Percentiles rank a stretch among this genome's conserved stretches.
Conservation (phyloP, 2,888 invertebrate genomes). For the Alsophila aescularia region DNA sequence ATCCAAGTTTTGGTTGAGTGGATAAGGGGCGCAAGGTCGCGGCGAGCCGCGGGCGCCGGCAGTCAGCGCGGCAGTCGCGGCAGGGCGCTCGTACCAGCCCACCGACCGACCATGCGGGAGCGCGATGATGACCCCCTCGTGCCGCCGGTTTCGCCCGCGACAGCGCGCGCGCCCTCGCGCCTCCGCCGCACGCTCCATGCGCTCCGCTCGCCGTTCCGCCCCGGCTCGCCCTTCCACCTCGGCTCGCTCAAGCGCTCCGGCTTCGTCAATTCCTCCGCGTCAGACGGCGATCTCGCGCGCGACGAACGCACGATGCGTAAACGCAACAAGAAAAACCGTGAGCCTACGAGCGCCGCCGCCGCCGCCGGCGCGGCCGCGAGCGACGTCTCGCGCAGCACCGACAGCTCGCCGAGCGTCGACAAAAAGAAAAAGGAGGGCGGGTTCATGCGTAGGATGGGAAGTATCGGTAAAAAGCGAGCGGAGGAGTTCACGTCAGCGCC, state of each 20-base stretch:
- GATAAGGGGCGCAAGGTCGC: slow-evolving; percentile 67
- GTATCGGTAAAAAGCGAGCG: slow-evolving; percentile 68
- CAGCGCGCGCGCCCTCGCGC: slow-evolving; percentile 61
- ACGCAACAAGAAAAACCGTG: slow-evolving; percentile 77
- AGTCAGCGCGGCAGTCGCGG: slow-evolving; percentile 60
- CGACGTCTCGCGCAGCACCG: slow-evolving; percentile 27
- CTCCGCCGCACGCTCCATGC: slow-evolving; percentile 78
- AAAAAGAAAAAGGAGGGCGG: slow-evolving; percentile 70
- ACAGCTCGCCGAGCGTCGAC: slow-evolving; percentile 62
- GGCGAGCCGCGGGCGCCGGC: slow-evolving; percentile 31
- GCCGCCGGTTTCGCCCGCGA: slow-evolving; percentile 50
- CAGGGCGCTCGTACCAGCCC: slow-evolving; percentile 49
- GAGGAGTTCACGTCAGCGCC: slow-evolving; percentile 54
- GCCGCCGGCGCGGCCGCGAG: slow-evolving; percentile 36
- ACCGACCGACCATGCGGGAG: slow-evolving; percentile 50
- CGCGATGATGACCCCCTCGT: slow-evolving; percentile 63
- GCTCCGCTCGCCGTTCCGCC: slow-evolving; percentile 79
- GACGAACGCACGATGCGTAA: slow-evolving; percentile 81
- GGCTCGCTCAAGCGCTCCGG: slow-evolving; percentile 75
- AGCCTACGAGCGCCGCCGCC: slow-evolving; percentile 48
- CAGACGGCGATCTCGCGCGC: slow-evolving; percentile 79
- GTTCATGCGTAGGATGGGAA: slow-evolving; percentile 73
- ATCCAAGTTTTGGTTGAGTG: slow-evolving; percentile 64
- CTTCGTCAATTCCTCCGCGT: slow-evolving; percentile 74
- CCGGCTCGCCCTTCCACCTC: slow-evolving; percentile 82